These are phyloP conservation scores for Platycnemis pennipes DNA, from an alignment of 2,888 invertebrate species.

Conservation along the genomic window DNA sequence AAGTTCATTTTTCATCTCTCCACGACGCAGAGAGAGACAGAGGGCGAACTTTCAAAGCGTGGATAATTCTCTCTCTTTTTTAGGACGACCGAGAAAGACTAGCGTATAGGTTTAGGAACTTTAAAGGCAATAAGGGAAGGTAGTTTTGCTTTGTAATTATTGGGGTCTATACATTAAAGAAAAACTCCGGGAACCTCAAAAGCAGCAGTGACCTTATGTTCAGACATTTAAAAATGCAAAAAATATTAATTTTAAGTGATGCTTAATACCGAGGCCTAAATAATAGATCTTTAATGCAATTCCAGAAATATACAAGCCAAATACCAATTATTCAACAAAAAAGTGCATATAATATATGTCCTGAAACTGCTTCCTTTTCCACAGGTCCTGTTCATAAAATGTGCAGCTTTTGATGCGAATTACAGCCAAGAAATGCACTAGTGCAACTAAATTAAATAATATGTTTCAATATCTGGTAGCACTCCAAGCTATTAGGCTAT, in stretches of 20 bases:
- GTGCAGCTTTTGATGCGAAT: neutral
- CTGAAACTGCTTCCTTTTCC: neutral
- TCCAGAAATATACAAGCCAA: neutral
- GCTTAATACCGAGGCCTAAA: too few species aligned
- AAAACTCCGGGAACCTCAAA: neutral
- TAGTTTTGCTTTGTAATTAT: neutral
- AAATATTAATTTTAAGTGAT: too few species aligned
- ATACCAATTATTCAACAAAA: neutral
- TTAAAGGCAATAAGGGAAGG: neutral
- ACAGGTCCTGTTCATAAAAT: neutral
- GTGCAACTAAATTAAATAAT: neutral
- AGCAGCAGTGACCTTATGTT: neutral
- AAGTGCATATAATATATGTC: neutral
- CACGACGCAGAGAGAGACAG: neutral
- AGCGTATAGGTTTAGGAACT: neutral
- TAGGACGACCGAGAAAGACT: neutral
- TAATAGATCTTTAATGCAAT: neutral
- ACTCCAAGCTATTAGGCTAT: neutral
- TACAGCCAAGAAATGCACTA: neutral
- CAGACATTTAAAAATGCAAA: too few species aligned
- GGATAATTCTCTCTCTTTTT: neutral
- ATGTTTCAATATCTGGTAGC: neutral
- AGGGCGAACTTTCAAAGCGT: neutral
- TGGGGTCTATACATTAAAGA: neutral
- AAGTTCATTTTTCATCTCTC: neutral